Base-by-base conservation (phyloP, 1,140 invertebrate species). In the Drosophila biarmipes region DNA sequence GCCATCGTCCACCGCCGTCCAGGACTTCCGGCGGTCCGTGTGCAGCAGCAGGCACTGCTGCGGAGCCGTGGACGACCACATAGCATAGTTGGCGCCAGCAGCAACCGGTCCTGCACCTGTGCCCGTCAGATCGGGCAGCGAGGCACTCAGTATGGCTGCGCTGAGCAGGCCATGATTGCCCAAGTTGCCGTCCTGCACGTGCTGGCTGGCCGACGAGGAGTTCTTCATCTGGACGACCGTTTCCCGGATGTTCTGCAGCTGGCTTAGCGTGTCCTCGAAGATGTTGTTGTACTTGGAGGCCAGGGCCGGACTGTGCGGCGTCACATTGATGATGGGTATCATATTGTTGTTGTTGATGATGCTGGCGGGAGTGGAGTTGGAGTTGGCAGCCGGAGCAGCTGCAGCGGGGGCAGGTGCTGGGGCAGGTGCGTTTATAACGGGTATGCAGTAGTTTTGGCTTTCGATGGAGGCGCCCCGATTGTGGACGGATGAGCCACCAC, bases 311-410 rank as follows among this genome's bases (percentile, higher is more conserved):
- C 96, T 97, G 91, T 97, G 96, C 4, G 96, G 96, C 31, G 96
- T 97, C 45, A 97, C 96, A 92, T 96, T 97, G 80, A 97, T 97
- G 51, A 95, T 97, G 64, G 96, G 96, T 79, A 96, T 95, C 93
- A 92, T 92, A 57, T 91, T 92, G 64, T 84, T 86, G 37, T 58
- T 87, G 37, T 27, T 80, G 27, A 45, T 43, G 8, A 6, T 54
- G 52, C 52, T 78, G 21, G 31, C 54, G 31, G 57, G 35, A 71
- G 49, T 54, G 35, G 58, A 61, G 11, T 45, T 19, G 52, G 24
- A 24, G 24, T 24, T 24, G 24, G 24, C 3, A 24, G 24, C 24
- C 3, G 29, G 29, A 8, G 7, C 29, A 31, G 8, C 7, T 31
- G 29, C 29, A 48, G 38, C 15, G 42, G 29, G 8, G 37, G 31